Base-by-base conservation (phyloP, 2,888 invertebrate genomes). In the Scaptomyza flava region DNA sequence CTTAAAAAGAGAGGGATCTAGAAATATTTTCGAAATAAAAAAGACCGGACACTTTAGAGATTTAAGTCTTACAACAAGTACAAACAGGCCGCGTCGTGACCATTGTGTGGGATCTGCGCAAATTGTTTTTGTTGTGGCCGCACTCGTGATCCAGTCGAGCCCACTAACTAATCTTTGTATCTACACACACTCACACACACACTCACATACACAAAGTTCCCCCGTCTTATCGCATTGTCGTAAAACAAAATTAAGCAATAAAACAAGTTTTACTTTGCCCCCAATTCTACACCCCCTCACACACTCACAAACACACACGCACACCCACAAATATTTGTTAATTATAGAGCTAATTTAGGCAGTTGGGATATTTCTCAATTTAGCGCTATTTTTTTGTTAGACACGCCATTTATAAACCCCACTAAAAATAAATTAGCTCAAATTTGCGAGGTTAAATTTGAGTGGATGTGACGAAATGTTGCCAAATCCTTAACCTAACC, bases 331-430 rank as follows among this genome's bases (percentile, higher is more conserved):
- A 46, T 31, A 52, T 61, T 75, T 60, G 81, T 83, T 82, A 82
- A 82, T 83, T 83, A 81, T 83, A 83, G 70, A 74, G 81, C 81
- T 83, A 79, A 81, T 81, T 86, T 78, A 41, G 66, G 50, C 65
- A 56, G 66, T 63, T 74, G 73, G 61, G 68, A 72, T 69, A 60
- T 67, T 74, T 56, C 51, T 67, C 69, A 72, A 85, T 74, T 85
- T 80, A 73, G 71, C 84, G 81, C 84, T 82, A 83, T 81, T 83
- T 73, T 73, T 72, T 70, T 83, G 73, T 72, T 70, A 81, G 84
- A 76, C 65, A 65, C 64, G 71, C 69, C 73, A 78, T 81, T 86
- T 86, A 83, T 86, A 76, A 76, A 68, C 30, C 62, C 76, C 79
- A 80, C 79, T 86, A 81, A 83, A 82, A 76, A 83, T 83, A 76